phyloP scores from a whole-genome alignment of 2,888 invertebrate genomes.

The Rosalia funebris region DNA sequence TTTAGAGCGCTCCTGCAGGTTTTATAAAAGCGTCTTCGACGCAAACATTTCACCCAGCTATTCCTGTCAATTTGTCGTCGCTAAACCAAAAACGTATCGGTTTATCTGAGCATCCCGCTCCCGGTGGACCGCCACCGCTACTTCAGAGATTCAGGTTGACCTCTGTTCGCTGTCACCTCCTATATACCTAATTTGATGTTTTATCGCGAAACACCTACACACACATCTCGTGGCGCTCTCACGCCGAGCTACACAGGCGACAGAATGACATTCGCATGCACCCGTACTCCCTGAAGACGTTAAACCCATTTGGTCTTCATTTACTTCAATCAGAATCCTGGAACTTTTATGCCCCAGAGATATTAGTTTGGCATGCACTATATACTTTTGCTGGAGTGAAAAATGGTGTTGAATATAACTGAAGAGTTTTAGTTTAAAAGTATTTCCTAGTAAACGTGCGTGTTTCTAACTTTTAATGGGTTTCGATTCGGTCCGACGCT shows the following conservation, averaged over 20 bases:
- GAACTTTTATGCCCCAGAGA: slow-evolving; percentile 61
- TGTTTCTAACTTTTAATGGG: slow-evolving; percentile 14
- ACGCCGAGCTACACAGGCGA: slow-evolving; percentile 28
- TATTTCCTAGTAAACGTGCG: slow-evolving; percentile 30
- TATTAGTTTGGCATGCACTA: slow-evolving; percentile 60
- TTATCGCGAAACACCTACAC: slow-evolving; percentile 41
- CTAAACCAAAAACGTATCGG: slow-evolving; percentile 28
- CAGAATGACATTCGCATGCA: slow-evolving; percentile 39
- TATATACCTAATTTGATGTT: slow-evolving; percentile 51
- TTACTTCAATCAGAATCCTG: slow-evolving; percentile 61
- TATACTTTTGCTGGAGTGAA: slow-evolving; percentile 57
- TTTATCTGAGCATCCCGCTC: slow-evolving; percentile 29
- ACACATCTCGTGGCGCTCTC: slow-evolving; percentile 23
- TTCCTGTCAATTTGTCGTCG: slow-evolving; percentile 34
- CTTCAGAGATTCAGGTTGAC: slow-evolving; percentile 53
- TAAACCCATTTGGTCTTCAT: slow-evolving; percentile 62
- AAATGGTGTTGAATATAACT: slow-evolving; percentile 59
- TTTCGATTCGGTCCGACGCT: not conserved
- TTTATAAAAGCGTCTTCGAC: not conserved
- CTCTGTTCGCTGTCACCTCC: slow-evolving; percentile 57
- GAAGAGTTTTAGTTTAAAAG: slow-evolving; percentile 48
- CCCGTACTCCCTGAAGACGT: slow-evolving; percentile 53
- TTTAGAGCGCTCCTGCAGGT: too few relatives aligned
- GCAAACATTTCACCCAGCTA: slow-evolving; percentile 24
- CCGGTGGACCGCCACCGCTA: slow-evolving; percentile 47